Percentiles rank a stretch among this genome's conserved stretches.
These are phyloP conservation scores for Solenodon paradoxus DNA, from an alignment of 2,113 vertebrate genomes.

Conservation along the genomic window DNA sequence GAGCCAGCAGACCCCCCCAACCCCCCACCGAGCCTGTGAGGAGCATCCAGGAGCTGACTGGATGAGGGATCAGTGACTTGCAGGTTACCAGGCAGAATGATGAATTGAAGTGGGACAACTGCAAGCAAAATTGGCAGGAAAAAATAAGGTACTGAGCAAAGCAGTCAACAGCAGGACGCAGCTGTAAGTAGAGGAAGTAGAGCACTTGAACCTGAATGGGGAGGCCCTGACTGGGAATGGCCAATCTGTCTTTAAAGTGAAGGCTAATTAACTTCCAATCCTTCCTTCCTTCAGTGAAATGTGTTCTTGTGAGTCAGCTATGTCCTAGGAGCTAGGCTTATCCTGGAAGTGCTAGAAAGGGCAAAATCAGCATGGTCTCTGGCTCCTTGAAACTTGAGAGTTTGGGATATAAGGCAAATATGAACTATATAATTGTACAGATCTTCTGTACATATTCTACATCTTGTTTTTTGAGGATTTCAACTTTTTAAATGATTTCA, in stretches of 20 bases:
- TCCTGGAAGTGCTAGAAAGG: not conserved
- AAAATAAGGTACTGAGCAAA: not conserved
- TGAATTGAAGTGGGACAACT: not conserved
- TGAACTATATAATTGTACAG: not conserved
- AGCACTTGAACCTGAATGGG: fast-evolving
- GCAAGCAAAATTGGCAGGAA: not conserved
- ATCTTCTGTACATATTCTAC: not conserved
- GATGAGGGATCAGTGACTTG: constrained; percentile 13
- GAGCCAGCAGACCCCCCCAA: too few species aligned
- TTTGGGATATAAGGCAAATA: not conserved
- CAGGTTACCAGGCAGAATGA: not conserved
- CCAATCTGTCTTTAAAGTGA: not conserved
- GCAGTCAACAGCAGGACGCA: not conserved
- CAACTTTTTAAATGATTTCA: not conserved
- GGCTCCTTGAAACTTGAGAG: not conserved
- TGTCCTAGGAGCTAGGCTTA: not conserved
- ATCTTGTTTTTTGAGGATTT: not conserved
- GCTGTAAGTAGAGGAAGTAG: not conserved
- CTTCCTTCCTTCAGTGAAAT: not conserved
- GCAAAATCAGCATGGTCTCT: not conserved
- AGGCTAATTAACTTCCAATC: not conserved
- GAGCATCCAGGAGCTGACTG: not conserved
- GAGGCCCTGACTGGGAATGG: not conserved
- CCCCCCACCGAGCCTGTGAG: not conserved
- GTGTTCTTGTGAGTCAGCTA: not conserved